A percentile compares a stretch with the other conserved stretches of the same genome.
Evolutionary conservation across 2,797 vertebrate genomes (phyloP).

Genomic region (Sebastes iracundus): DNA sequence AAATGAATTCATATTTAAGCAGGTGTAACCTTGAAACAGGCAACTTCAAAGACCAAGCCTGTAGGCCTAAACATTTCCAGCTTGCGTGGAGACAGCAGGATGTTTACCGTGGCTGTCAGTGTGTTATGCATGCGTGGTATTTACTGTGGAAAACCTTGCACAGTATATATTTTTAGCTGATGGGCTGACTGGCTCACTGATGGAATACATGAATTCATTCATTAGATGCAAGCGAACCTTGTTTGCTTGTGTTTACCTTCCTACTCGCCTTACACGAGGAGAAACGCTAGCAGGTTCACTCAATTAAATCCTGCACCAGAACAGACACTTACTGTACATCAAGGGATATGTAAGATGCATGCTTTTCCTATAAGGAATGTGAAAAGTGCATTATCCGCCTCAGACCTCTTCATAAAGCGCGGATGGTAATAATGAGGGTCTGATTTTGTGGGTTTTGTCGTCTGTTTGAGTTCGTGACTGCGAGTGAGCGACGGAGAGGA

Average conservation of each 20-base stretch:
- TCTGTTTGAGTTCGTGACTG: conserved; percentile 2
- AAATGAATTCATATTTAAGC: conserved; percentile 61
- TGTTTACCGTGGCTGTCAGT: conserved; percentile 58
- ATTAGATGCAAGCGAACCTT: background rate
- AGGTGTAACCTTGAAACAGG: conserved; percentile 66
- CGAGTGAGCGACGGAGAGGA: background rate
- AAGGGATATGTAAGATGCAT: background rate
- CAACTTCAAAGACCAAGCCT: conserved; percentile 64
- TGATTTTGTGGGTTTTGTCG: conserved; percentile 15
- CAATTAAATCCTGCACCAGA: background rate
- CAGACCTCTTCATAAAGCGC: background rate
- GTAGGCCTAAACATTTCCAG: conserved; percentile 51
- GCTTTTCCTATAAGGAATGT: background rate
- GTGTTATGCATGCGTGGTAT: conserved; percentile 9
- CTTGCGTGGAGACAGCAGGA: conserved; percentile 16
- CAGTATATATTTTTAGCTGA: background rate
- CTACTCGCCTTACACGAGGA: background rate
- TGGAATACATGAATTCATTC: conserved; percentile 5
- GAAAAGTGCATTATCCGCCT: background rate
- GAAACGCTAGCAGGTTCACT: background rate
- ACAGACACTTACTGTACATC: background rate
- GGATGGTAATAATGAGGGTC: conserved; percentile 16
- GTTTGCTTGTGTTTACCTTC: background rate
- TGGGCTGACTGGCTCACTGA: background rate
- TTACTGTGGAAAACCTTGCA: conserved; percentile 28